Base-by-base conservation (phyloP, 2,888 invertebrate genomes). In the Adelognathus sp. region DNA sequence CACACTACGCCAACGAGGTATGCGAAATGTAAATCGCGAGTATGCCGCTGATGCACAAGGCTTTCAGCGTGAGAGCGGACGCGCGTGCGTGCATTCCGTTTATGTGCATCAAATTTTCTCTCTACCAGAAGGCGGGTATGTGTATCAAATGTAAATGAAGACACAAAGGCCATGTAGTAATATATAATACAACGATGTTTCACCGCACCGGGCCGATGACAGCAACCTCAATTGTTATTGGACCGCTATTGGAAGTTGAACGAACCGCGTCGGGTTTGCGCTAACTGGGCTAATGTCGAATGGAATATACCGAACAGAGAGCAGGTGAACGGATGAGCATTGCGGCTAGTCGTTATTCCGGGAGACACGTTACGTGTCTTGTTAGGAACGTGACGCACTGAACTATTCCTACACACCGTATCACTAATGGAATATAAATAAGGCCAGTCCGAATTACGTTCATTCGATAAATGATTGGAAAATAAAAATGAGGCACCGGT, bases 241-340 rank as follows among this genome's bases (percentile, higher is more conserved):
- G 75, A 84, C 80, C 77, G 52, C 69, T n/a, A n/a, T n/a, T n/a
- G n/a, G n/a, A 74, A 75, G 74, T 81, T 76, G 80, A 58, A 75
- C 80, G 81, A 79, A 82, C 84, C 78, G 71, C 76, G 70, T 73
- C 80, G 76, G 75, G 76, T 79, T 82, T 79, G 78, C 58, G 27
- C 78, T 80, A 80, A 83, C 80, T 81, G 73, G 82, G 75, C 85
- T 85, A 85, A 85, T 84, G 66, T 36, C 29, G 70, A 60, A 74
- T 74, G 78, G 58, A 78, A 78, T 78, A 64, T 78, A 74, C 36
- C 58, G 58, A 52, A 64, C 41, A 36, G 5, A 18, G 63, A 69
- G 33, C 58, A 18, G 46, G 33, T 39, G 60, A 64, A 74, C 74
- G 69, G 69, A 60, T 44, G 50, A 70, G 63, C 63, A 50, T 18